A percentile compares a stretch with the other conserved stretches of the same genome.
Evolutionary conservation across 1,140 invertebrate species (phyloP).

Genomic region (Drosophila saltans): DNA sequence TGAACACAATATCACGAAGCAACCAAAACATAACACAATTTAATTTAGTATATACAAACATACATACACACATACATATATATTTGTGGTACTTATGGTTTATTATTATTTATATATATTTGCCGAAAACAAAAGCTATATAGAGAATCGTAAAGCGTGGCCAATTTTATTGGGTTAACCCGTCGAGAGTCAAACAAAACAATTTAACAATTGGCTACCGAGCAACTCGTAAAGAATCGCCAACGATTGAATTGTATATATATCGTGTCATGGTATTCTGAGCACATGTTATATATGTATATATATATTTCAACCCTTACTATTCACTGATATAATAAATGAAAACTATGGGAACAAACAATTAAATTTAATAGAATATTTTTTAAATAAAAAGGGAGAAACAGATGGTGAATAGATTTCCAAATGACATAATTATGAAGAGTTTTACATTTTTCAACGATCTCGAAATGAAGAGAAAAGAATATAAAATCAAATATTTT

Average conservation of each 20-base stretch:
- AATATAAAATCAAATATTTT: too few relatives aligned
- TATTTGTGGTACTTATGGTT: neutral
- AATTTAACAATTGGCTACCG: constrained; percentile 68
- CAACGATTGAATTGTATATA: constrained; percentile 26
- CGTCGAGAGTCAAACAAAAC: constrained; percentile 53
- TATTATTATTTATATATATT: neutral
- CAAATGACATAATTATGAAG: too few relatives aligned
- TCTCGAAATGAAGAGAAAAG: too few relatives aligned
- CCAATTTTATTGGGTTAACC: constrained; percentile 66
- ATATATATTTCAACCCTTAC: neutral
- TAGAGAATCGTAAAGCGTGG: constrained; percentile 58
- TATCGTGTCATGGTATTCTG: constrained; percentile 59
- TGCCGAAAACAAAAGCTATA: constrained; percentile 22
- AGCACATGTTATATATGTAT: neutral
- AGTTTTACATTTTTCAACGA: too few relatives aligned
- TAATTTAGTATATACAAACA: constrained; percentile 24
- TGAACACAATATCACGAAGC: constrained; percentile 25
- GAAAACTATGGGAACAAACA: too few relatives aligned
- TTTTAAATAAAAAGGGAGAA: too few relatives aligned
- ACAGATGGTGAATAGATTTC: too few relatives aligned
- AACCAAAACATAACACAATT: constrained; percentile 23
- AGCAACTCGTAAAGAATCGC: constrained; percentile 18
- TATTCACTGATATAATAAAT: constrained; percentile 1
- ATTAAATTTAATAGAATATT: too few relatives aligned
- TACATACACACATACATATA: neutral